Evolutionary conservation across 2,113 vertebrate genomes (phyloP).

Genomic region (Neodon shergylaensis): DNA sequence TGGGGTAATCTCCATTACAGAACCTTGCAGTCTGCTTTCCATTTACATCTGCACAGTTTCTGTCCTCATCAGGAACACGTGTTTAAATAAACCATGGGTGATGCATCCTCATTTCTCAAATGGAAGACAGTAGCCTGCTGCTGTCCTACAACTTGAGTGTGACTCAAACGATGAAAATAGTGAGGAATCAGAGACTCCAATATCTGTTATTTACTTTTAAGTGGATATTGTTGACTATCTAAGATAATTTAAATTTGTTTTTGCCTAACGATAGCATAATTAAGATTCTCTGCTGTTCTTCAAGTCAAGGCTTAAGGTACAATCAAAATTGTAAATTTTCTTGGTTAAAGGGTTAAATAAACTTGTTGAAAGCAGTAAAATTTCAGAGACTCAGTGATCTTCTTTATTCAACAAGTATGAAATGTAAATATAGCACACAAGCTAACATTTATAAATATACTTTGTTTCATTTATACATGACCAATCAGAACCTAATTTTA

Average conservation of each 20-base stretch:
- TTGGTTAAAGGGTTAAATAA: background rate
- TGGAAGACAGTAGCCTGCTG: background rate
- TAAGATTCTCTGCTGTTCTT: background rate
- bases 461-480: background rate
- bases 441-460: background rate
- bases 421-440: background rate
- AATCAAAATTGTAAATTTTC: background rate
- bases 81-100: background rate
- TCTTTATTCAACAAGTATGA: slow-evolving; percentile 10
- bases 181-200: background rate
- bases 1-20: slow-evolving; percentile 29
- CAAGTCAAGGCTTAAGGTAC: background rate
- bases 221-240: background rate
- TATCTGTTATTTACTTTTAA: slow-evolving; percentile 38
- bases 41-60: slow-evolving; percentile 49
- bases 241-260: slow-evolving; percentile 30
- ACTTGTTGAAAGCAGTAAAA: background rate
- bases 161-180: slow-evolving; percentile 31
- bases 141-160: background rate
- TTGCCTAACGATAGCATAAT: background rate
- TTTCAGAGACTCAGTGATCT: background rate
- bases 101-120: background rate
- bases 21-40: slow-evolving; percentile 37
- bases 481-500: background rate
- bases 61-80: background rate